phyloP scores from a whole-genome alignment of 2,113 vertebrate species.

The Lophotis ruficrista region DNA sequence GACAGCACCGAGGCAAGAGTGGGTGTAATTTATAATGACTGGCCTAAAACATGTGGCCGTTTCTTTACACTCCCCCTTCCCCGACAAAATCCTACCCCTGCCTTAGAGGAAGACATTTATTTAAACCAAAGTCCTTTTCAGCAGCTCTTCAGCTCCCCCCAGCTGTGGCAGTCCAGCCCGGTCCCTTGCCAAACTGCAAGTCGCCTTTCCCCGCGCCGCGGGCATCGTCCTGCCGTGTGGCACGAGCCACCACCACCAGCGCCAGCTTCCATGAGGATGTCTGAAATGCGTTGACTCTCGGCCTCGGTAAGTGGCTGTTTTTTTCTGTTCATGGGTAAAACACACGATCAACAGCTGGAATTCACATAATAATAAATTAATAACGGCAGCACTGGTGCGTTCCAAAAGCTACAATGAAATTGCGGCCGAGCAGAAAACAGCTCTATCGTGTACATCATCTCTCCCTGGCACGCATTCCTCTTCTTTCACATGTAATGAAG shows the following conservation, averaged over 20 bases:
- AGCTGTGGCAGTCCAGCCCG: constrained; percentile 28
- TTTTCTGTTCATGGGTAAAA: neutral
- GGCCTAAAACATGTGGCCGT: neutral
- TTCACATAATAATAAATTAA: constrained; percentile 36
- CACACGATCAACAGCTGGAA: neutral
- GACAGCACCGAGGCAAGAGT: neutral
- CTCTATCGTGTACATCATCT: neutral
- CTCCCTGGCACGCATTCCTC: neutral
- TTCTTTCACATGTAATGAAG: neutral
- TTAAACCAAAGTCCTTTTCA: neutral
- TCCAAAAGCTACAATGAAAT: constrained; percentile 5
- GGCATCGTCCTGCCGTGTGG: rapidly evolving
- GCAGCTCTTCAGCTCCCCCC: constrained; percentile 59
- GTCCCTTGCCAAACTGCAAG: neutral
- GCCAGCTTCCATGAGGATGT: rapidly evolving
- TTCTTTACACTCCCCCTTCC: neutral
- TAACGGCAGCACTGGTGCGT: neutral
- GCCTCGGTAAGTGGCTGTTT: neutral
- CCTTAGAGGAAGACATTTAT: neutral
- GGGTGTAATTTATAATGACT: neutral
- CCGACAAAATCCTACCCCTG: neutral
- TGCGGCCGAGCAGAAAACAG: neutral
- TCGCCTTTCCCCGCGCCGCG: rapidly evolving
- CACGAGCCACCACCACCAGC: rapidly evolving
- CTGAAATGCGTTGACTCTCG: neutral